Percentiles rank a stretch among this genome's conserved stretches.
Conservation (phyloP, 2,797 vertebrate genomes). For the Scolopax bukidnonensis region DNA sequence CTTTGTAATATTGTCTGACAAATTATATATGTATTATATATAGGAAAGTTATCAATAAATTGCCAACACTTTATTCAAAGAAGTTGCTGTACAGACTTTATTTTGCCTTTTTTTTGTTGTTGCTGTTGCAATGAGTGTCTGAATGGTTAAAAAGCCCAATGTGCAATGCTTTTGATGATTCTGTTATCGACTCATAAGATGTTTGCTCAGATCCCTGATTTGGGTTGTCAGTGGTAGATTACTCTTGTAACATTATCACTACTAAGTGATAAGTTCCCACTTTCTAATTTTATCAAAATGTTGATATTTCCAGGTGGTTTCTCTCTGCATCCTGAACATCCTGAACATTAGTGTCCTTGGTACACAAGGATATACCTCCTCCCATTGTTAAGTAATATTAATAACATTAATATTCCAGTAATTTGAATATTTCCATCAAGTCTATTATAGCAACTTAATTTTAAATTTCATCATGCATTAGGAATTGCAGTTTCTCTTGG, state of each 20-base stretch:
- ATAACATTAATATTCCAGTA: background rate
- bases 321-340: background rate
- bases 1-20: background rate
- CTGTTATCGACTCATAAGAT: background rate
- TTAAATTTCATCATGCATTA: background rate
- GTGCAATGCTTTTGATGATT: background rate
- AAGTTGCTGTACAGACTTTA: background rate
- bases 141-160: background rate
- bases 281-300: background rate
- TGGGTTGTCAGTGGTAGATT: background rate
- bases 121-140: background rate
- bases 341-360: background rate
- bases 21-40: background rate
- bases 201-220: background rate
- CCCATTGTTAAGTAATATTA: background rate
- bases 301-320: background rate
- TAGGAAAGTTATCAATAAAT: background rate
- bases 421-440: background rate
- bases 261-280: background rate
- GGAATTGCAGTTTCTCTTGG: background rate
- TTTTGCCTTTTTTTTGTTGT: background rate
- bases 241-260: background rate
- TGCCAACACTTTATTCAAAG: background rate
- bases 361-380: background rate
- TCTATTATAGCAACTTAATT: background rate